phyloP scores from a whole-genome alignment of 2,888 invertebrate genomes.

The Teleogryllus oceanicus region DNA sequence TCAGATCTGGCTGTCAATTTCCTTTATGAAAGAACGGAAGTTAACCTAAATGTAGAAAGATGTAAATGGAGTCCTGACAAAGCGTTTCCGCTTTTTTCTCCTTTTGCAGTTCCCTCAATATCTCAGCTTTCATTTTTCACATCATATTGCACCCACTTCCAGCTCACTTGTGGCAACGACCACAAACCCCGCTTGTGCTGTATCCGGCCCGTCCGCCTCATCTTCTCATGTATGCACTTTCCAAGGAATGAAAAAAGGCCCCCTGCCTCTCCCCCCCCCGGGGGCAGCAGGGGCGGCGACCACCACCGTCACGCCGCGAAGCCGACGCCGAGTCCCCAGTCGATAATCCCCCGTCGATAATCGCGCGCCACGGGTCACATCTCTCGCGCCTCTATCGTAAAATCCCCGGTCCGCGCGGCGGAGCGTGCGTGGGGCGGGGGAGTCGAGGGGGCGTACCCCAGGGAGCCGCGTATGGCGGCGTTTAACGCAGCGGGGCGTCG shows the following conservation, averaged over 20 bases:
- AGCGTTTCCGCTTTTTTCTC: not conserved
- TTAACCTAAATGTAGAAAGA: too few species aligned
- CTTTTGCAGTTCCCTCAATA: not conserved
- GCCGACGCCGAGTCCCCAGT: not conserved
- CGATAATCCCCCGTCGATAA: conserved; percentile 3
- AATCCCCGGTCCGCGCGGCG: not conserved
- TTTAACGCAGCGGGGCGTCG: conserved; percentile 10
- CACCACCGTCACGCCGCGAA: not conserved
- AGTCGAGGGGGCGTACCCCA: not conserved
- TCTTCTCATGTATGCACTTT: conserved; percentile 9
- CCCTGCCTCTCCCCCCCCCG: not conserved
- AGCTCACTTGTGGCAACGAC: not conserved
- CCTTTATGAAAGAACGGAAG: too few species aligned
- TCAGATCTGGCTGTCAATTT: too few species aligned
- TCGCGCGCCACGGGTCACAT: not conserved
- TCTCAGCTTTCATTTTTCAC: not conserved
- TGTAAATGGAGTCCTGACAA: too few species aligned
- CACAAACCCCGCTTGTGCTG: not conserved
- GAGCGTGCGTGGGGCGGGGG: not conserved
- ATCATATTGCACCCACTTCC: not conserved
- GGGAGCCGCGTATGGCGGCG: conserved; percentile 18
- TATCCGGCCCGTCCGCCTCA: not conserved
- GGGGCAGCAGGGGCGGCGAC: not conserved
- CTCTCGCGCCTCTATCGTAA: not conserved
- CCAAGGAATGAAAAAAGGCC: not conserved